A percentile compares a stretch with the other conserved stretches of the same genome.
phyloP scores from a whole-genome alignment of 2,113 vertebrate species.

The Morphnarchus princeps region DNA sequence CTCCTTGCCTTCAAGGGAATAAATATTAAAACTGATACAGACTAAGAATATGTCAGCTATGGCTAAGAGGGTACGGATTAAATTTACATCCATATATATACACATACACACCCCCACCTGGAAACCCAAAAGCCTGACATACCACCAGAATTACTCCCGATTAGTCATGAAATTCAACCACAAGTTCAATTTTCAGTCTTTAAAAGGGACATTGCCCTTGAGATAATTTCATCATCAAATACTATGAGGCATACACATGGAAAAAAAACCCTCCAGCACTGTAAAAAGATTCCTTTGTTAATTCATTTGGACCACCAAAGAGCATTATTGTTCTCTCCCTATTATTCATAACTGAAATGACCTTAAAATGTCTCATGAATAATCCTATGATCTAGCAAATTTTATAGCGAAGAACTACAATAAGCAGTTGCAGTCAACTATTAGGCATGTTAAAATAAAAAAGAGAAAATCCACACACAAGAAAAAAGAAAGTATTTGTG shows the following conservation, averaged over 20 bases:
- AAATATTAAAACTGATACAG: background rate
- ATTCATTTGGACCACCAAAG: constrained; percentile 9
- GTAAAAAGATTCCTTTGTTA: background rate
- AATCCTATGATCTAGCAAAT: background rate
- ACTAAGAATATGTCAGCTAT: background rate
- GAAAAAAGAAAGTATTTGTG: background rate
- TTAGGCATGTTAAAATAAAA: background rate
- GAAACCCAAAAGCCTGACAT: background rate
- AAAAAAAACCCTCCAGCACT: background rate
- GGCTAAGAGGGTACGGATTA: background rate
- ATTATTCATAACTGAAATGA: background rate
- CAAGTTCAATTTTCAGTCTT: background rate
- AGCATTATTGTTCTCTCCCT: background rate
- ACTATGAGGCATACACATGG: background rate
- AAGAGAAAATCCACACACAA: background rate
- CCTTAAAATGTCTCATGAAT: background rate
- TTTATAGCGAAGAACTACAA: background rate
- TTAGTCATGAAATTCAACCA: background rate
- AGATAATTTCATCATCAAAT: background rate
- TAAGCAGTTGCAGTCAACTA: background rate
- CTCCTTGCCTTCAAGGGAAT: background rate
- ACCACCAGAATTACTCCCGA: background rate
- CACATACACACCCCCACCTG: background rate
- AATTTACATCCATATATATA: background rate
- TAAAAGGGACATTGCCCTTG: background rate